Conservation (phyloP, 2,888 invertebrate genomes). For the Nemoura dubitans region DNA sequence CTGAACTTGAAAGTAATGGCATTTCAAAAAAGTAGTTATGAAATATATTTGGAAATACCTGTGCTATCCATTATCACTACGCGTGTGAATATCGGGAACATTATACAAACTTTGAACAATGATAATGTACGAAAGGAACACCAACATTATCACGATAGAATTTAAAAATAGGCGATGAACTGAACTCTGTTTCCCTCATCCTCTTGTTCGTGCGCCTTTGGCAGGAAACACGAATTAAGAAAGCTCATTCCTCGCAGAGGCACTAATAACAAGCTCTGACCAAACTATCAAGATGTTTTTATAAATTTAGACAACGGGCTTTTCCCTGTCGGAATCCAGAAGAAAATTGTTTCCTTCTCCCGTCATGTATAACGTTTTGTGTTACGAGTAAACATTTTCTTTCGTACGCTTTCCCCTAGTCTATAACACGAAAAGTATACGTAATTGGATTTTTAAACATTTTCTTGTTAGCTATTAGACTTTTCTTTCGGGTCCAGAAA, state of each 20-base stretch:
- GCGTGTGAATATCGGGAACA: no score
- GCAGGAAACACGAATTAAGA: not conserved
- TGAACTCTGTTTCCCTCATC: no score
- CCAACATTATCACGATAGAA: no score
- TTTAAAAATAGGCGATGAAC: no score
- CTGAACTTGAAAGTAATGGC: no score
- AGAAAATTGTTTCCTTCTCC: not conserved
- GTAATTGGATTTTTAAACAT: slow-evolving; percentile 12
- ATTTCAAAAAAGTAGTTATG: no score
- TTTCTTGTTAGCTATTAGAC: not conserved
- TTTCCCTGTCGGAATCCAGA: not conserved
- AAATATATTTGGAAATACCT: no score
- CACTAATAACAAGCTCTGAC: not conserved
- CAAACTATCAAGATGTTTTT: not conserved
- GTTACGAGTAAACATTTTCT: not conserved
- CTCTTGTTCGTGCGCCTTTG: no score
- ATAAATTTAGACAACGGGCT: not conserved
- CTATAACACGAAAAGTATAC: not conserved
- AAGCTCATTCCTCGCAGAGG: not conserved
- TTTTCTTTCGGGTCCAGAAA: slow-evolving; percentile 9
- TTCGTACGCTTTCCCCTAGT: not conserved
- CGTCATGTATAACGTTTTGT: not conserved
- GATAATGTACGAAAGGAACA: no score
- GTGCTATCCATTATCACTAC: no score
- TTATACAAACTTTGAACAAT: no score